A percentile compares a stretch with the other conserved stretches of the same genome.
These are phyloP conservation scores for Hippocampus kuda DNA, from an alignment of 2,797 vertebrate genomes.

Conservation along the genomic window DNA sequence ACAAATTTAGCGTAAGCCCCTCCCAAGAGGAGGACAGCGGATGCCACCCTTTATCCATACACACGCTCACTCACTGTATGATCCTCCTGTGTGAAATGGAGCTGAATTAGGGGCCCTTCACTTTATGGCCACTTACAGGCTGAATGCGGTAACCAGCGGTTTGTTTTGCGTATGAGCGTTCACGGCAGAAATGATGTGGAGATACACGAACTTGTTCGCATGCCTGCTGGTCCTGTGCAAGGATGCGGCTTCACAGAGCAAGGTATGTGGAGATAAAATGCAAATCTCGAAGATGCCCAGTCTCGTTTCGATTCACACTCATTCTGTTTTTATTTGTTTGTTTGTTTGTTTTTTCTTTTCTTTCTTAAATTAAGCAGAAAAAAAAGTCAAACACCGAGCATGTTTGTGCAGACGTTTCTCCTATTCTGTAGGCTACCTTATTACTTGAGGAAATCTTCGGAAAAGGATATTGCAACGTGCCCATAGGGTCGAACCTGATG, in stretches of 20 bases:
- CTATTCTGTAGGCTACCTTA: no score
- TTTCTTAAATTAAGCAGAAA: not conserved
- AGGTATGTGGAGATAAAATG: slow-evolving; percentile 46
- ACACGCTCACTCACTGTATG: slow-evolving; percentile 7
- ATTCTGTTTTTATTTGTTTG: not conserved
- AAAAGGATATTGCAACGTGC: not conserved
- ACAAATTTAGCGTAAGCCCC: not conserved
- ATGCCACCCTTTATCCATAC: slow-evolving; percentile 5
- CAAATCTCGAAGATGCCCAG: not conserved
- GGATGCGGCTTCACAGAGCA: slow-evolving; percentile 52
- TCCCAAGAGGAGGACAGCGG: slow-evolving; percentile 2
- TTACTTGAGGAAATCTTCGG: not conserved
- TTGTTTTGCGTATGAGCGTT: slow-evolving; percentile 10
- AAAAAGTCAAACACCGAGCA: not conserved
- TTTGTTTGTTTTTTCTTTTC: not conserved
- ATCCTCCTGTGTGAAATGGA: not conserved
- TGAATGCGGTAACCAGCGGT: not conserved
- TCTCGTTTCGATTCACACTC: not conserved
- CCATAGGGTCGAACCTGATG: not conserved
- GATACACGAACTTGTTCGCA: slow-evolving; percentile 42
- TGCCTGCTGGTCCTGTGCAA: slow-evolving; percentile 52
- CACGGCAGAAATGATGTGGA: slow-evolving; percentile 54
- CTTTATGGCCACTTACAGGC: slow-evolving; percentile 2
- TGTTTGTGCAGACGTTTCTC: not conserved
- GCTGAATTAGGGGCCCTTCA: not conserved